Evolutionary conservation across 2,113 vertebrate species (phyloP).

Genomic region (Promerops cafer): DNA sequence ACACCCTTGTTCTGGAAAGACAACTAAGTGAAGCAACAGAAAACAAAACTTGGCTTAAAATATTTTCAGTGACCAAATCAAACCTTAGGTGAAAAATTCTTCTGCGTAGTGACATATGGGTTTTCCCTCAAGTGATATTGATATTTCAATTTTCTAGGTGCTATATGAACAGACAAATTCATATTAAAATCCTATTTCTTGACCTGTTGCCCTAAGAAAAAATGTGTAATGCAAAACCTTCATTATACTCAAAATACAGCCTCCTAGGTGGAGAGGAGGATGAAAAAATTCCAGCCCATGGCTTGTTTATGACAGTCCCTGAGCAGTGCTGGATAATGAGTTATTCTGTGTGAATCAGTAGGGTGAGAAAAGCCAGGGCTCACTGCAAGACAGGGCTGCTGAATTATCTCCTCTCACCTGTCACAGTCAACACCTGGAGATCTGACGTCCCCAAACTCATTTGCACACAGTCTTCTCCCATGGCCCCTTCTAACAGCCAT

Average conservation of each 20-base stretch:
- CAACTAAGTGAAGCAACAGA: background rate
- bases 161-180: background rate
- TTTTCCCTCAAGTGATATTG: background rate
- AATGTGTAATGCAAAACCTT: background rate
- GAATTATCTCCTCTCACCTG: slow-evolving; percentile 18
- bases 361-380: background rate
- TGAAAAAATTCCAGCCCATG: background rate
- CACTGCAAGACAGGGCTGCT: background rate
- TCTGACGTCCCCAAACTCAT: background rate
- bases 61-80: background rate
- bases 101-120: background rate
- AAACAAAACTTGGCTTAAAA: background rate
- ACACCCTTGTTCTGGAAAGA: background rate
- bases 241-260: background rate
- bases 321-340: background rate
- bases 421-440: background rate
- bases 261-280: background rate
- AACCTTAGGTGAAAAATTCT: background rate
- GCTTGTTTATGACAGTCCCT: background rate
- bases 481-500: background rate
- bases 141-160: background rate
- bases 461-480: background rate
- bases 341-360: background rate
- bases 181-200: background rate
- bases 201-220: background rate